Percentiles rank a stretch among this genome's conserved stretches.
Evolutionary conservation across 2,113 vertebrate genomes (phyloP).

Genomic region (Mola mola): DNA sequence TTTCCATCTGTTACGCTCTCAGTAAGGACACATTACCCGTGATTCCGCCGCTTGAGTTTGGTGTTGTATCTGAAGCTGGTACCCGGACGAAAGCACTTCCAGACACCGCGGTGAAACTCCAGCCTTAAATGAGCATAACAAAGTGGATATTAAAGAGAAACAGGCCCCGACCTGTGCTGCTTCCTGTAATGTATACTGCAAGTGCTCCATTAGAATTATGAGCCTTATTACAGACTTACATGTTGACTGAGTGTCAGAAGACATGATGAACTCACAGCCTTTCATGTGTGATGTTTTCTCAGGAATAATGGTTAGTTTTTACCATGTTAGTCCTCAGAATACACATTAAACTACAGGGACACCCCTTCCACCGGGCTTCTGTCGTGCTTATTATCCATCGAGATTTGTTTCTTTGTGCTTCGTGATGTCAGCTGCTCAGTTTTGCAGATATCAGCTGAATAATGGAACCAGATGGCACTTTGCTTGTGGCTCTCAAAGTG

Average conservation of each 20-base stretch:
- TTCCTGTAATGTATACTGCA: constrained; percentile 39
- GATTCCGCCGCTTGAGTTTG: background rate
- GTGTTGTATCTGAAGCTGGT: constrained; percentile 1
- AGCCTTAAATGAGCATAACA: constrained; percentile 20
- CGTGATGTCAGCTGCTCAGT: too few species aligned
- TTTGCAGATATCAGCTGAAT: too few species aligned
- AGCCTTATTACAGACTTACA: constrained; percentile 9
- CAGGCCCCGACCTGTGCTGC: constrained; percentile 14
- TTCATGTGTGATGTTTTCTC: constrained; percentile 22
- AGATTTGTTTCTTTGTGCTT: background rate
- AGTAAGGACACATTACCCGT: too few species aligned
- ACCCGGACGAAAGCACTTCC: constrained; percentile 28
- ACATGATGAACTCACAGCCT: constrained; percentile 20
- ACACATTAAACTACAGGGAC: background rate
- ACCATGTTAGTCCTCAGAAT: background rate
- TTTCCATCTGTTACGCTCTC: too few species aligned
- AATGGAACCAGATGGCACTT: too few species aligned
- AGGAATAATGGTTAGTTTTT: background rate
- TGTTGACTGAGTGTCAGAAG: constrained; percentile 21
- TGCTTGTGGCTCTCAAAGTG: too few species aligned
- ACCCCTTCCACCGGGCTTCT: background rate
- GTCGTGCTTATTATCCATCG: too few species aligned
- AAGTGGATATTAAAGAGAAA: constrained; percentile 49
- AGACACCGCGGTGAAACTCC: constrained; percentile 10
- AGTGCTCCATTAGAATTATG: constrained; percentile 5